Conservation (phyloP, 2,888 invertebrate species). For the Drosophila nr. perissopoda region DNA sequence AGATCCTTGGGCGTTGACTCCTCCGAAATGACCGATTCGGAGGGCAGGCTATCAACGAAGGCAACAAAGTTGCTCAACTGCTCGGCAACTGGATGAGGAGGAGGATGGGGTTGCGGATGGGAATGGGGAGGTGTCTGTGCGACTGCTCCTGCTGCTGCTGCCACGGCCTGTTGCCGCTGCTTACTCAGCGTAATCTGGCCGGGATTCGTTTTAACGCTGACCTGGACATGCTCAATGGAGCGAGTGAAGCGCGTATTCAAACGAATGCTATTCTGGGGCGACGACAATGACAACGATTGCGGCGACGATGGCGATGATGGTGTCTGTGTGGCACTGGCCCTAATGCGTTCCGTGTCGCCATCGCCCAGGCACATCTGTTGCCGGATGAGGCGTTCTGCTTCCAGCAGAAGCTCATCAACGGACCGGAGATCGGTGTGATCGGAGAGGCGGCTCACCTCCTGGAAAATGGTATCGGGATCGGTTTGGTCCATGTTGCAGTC, state of each 20-base stretch:
- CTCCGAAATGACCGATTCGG: conserved; percentile 83
- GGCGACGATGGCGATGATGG: conserved; percentile 53
- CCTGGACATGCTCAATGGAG: conserved; percentile 65
- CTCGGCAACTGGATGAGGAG: conserved; percentile 5
- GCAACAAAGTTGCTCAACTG: conserved; percentile 65
- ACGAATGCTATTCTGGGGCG: conserved; percentile 70
- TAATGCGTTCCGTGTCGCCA: conserved; percentile 1
- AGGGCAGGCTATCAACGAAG: conserved; percentile 82
- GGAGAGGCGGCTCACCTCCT: conserved; percentile 88
- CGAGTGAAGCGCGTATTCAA: conserved; percentile 75
- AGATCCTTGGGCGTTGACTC: conserved; percentile 84
- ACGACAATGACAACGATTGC: conserved; percentile 54
- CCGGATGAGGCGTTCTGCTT: conserved; percentile 86
- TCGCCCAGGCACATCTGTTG: conserved; percentile 74
- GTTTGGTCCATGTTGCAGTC: conserved; percentile 83
- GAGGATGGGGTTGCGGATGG: not conserved
- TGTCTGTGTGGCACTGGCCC: conserved; percentile 10
- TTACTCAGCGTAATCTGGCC: conserved; percentile 15
- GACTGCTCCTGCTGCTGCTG: conserved; percentile 2
- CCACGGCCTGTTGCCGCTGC: not conserved
- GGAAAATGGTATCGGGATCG: conserved; percentile 89
- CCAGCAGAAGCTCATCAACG: conserved; percentile 87
- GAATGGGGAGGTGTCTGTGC: not conserved
- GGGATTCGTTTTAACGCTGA: not conserved
- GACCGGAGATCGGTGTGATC: conserved; percentile 85